Evolutionary conservation across 1,140 invertebrate genomes (phyloP).

Genomic region (Drosophila paulistorum): DNA sequence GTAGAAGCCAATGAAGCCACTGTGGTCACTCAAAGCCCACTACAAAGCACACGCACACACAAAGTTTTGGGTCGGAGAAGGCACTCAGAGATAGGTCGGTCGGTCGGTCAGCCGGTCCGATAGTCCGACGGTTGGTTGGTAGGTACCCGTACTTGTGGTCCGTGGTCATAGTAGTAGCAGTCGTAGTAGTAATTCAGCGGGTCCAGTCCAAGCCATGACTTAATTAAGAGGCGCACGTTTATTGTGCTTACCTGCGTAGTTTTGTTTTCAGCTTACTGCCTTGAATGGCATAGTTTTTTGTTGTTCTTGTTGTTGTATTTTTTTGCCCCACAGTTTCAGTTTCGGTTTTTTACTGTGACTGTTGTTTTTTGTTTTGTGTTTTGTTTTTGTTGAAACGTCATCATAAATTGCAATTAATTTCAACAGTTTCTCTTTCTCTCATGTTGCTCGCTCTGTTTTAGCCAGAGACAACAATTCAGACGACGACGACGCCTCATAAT

Average conservation of each 20-base stretch:
- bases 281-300: constrained; percentile 39
- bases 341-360: constrained; percentile 44
- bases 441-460: constrained; percentile 5
- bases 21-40: constrained; percentile 65
- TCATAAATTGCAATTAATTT: constrained; percentile 83
- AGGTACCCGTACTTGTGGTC: background rate
- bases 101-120: background rate
- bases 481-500: constrained; percentile 53
- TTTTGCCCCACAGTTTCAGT: background rate
- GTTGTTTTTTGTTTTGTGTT: constrained; percentile 52
- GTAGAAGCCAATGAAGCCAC: constrained; percentile 50
- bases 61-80: background rate
- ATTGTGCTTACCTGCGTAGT: constrained; percentile 78
- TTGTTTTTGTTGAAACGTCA: constrained; percentile 77
- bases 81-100: background rate
- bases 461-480: constrained; percentile 19
- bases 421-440: constrained; percentile 35
- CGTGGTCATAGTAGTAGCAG: background rate
- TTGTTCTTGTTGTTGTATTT: constrained; percentile 33
- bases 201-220: constrained; percentile 71
- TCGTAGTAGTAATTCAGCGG: constrained; percentile 20
- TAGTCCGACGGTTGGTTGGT: too few relatives aligned
- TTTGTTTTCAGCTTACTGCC: constrained; percentile 50
- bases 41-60: constrained; percentile 34
- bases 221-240: constrained; percentile 80